These are phyloP conservation scores for Arvicanthis niloticus DNA, from an alignment of 2,113 vertebrate species.

Conservation along the genomic window DNA sequence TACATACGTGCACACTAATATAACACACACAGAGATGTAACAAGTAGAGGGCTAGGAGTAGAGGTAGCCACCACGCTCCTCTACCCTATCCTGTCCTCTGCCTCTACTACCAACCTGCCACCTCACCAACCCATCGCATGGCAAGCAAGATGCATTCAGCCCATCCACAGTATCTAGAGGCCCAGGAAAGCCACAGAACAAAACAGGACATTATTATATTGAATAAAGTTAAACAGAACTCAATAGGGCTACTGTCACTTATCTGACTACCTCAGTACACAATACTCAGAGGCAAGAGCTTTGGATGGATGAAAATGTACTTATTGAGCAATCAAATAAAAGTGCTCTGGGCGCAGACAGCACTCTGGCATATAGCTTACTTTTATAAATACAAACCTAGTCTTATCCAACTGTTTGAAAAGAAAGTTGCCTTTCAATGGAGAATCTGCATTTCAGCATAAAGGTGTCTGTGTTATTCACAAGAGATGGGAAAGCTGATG, in stretches of 20 bases:
- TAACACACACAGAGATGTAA: background rate
- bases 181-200: slow-evolving; percentile 31
- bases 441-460: slow-evolving; percentile 77
- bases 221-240: slow-evolving; percentile 74
- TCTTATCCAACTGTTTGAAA: slow-evolving; percentile 65
- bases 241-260: slow-evolving; percentile 58
- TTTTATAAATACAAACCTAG: slow-evolving; percentile 74
- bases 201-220: slow-evolving; percentile 23
- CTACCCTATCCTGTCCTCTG: background rate
- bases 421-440: slow-evolving; percentile 73
- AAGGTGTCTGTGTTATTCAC: slow-evolving; percentile 71
- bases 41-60: background rate
- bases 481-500: slow-evolving; percentile 46
- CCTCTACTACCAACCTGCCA: background rate
- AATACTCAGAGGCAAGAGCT: slow-evolving; percentile 58
- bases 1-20: background rate
- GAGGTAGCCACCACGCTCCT: background rate
- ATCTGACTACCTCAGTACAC: slow-evolving; percentile 61
- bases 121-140: background rate
- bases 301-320: slow-evolving; percentile 60
- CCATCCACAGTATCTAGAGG: background rate
- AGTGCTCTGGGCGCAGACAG: slow-evolving; percentile 60
- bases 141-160: background rate
- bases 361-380: slow-evolving; percentile 57
- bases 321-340: slow-evolving; percentile 73